These are phyloP conservation scores for Polylopha cassiicola DNA, from an alignment of 2,888 invertebrate genomes.

Conservation along the genomic window DNA sequence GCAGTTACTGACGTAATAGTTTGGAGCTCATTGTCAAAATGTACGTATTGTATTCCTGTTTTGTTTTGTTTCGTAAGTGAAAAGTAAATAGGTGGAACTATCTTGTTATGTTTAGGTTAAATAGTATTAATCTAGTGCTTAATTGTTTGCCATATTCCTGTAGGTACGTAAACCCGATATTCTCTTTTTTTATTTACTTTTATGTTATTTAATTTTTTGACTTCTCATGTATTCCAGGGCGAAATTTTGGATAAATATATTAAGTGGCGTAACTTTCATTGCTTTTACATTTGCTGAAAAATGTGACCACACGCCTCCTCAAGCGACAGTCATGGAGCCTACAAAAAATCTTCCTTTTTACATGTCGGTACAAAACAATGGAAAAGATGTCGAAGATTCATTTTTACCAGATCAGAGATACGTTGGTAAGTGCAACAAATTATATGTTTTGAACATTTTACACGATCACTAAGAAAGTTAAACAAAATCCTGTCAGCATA, in stretches of 20 bases:
- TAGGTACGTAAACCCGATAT: too few relatives aligned
- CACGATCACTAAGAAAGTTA: too few relatives aligned
- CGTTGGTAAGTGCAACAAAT: slow-evolving; percentile 45
- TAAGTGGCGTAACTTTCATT: slow-evolving; percentile 25
- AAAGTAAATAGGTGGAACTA: too few relatives aligned
- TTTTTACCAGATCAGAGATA: slow-evolving; percentile 63
- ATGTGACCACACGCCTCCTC: slow-evolving; percentile 58
- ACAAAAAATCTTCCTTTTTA: background rate
- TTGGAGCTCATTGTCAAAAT: slow-evolving; percentile 1
- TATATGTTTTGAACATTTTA: too few relatives aligned
- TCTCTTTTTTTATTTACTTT: too few relatives aligned
- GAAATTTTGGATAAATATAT: slow-evolving; percentile 26
- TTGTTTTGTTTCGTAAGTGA: too few relatives aligned
- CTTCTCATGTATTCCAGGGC: slow-evolving; percentile 36
- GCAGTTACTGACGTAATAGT: background rate
- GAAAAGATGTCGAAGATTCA: slow-evolving; percentile 29
- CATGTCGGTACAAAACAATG: slow-evolving; percentile 44
- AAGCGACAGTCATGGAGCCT: slow-evolving; percentile 27
- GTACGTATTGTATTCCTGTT: slow-evolving; percentile 15
- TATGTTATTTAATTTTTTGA: too few relatives aligned
- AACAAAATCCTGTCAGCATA: too few relatives aligned
- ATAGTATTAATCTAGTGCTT: too few relatives aligned
- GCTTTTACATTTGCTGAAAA: slow-evolving; percentile 35
- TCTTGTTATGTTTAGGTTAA: too few relatives aligned
- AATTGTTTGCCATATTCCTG: too few relatives aligned